Evolutionary conservation across 2,797 vertebrate species (phyloP).

Genomic region (Ceyx erithaca): DNA sequence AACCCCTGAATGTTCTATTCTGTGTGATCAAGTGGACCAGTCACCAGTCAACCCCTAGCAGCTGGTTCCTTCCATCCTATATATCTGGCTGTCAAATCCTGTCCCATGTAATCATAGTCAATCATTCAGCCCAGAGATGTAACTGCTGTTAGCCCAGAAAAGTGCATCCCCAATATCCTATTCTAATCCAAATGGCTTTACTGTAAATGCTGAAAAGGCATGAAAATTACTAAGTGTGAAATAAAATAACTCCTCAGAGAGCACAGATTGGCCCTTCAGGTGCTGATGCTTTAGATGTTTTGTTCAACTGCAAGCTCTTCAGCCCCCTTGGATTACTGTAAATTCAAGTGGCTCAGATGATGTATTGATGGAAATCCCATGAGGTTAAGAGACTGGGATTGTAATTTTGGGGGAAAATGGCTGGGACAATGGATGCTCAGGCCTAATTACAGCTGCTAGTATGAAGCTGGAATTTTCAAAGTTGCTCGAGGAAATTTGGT

Average conservation of each 20-base stretch:
- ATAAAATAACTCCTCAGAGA: background rate
- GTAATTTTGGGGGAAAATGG: background rate
- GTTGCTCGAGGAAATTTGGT: conserved; percentile 27
- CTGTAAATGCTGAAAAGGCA: background rate
- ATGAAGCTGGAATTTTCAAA: background rate
- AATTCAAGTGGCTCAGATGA: background rate
- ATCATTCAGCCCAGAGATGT: background rate
- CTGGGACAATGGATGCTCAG: background rate
- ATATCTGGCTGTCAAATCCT: background rate
- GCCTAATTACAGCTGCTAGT: background rate
- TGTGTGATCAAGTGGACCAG: background rate
- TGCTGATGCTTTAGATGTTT: background rate
- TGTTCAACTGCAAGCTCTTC: background rate
- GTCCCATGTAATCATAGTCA: background rate
- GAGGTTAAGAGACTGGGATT: background rate
- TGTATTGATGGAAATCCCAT: background rate
- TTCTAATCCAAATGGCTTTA: background rate
- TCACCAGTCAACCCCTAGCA: background rate
- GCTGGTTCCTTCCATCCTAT: background rate
- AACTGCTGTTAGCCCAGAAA: background rate
- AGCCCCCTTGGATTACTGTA: background rate
- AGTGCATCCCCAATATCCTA: background rate
- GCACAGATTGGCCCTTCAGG: background rate
- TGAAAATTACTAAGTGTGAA: background rate
- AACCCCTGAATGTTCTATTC: background rate